Conservation (phyloP, 2,888 invertebrate genomes). For the Hypsopygia costalis region DNA sequence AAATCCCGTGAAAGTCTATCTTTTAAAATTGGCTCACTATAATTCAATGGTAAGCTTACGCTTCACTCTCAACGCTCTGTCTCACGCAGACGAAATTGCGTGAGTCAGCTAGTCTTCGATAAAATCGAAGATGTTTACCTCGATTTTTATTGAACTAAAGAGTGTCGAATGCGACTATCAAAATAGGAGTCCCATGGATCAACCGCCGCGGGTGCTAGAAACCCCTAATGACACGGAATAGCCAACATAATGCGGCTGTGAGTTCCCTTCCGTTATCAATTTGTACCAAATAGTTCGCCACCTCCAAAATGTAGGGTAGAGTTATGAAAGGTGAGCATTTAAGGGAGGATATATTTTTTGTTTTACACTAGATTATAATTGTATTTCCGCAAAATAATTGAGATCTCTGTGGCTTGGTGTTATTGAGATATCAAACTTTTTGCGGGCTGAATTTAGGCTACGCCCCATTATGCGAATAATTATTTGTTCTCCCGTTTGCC, state of each 20-base stretch:
- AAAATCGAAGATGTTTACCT: too few relatives aligned
- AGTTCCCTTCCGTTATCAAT: constrained; percentile 53
- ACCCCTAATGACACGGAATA: constrained; percentile 41
- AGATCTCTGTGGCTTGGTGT: not conserved
- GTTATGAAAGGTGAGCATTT: constrained; percentile 1
- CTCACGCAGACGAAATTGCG: too few relatives aligned
- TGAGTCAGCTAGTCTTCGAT: too few relatives aligned
- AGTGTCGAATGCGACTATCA: constrained; percentile 19
- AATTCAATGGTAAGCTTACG: too few relatives aligned
- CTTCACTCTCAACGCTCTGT: too few relatives aligned
- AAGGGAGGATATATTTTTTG: constrained; percentile 12
- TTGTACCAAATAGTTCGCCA: constrained; percentile 45
- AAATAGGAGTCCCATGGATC: constrained; percentile 20
- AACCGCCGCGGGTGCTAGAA: constrained; percentile 41
- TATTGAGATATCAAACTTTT: not conserved
- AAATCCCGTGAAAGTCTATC: too few relatives aligned
- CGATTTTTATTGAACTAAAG: too few relatives aligned
- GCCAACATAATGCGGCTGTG: constrained; percentile 33
- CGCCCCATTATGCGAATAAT: too few relatives aligned
- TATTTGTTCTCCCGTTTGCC: too few relatives aligned
- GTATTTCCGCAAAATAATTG: not conserved
- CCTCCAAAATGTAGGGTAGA: constrained; percentile 45
- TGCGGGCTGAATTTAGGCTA: too few relatives aligned
- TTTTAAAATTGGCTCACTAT: too few relatives aligned
- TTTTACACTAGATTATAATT: constrained; percentile 2